phyloP scores from a whole-genome alignment of 1,140 invertebrate genomes.

The Rhagoletis pomonella region DNA sequence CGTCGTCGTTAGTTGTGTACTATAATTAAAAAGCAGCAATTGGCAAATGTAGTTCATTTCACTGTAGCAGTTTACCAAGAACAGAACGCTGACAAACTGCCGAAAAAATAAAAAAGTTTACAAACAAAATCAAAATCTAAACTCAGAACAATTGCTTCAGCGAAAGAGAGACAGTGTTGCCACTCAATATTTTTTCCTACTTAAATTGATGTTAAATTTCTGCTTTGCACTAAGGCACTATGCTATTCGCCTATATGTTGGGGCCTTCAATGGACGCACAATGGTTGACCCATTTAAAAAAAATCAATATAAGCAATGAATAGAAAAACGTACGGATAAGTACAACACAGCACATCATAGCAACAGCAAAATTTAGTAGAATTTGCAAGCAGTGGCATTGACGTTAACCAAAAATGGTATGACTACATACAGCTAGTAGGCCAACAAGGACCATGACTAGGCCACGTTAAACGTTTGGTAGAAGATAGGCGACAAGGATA shows the following conservation, averaged over 20 bases:
- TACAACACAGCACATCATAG: not conserved
- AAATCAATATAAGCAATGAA: not conserved
- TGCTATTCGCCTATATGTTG: no score
- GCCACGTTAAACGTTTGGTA: not conserved
- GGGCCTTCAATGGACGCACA: no score
- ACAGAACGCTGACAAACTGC: slow-evolving; percentile 53
- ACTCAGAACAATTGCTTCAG: not conserved
- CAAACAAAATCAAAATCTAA: not conserved
- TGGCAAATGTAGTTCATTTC: slow-evolving; percentile 72
- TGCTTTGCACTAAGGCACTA: no score
- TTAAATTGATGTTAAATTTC: no score
- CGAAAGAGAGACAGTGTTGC: not conserved
- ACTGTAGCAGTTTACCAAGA: slow-evolving; percentile 58
- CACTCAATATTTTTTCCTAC: not conserved
- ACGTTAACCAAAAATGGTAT: not conserved
- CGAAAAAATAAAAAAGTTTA: not conserved
- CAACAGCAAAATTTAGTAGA: not conserved
- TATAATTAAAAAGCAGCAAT: slow-evolving; percentile 8
- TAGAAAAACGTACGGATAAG: not conserved
- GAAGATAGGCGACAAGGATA: slow-evolving; percentile 55
- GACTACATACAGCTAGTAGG: not conserved
- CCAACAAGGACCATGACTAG: not conserved
- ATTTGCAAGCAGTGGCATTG: not conserved
- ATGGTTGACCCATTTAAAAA: not conserved
- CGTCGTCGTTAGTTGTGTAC: not conserved